phyloP scores from a whole-genome alignment of 2,888 invertebrate species.

The Nasonia oneida region DNA sequence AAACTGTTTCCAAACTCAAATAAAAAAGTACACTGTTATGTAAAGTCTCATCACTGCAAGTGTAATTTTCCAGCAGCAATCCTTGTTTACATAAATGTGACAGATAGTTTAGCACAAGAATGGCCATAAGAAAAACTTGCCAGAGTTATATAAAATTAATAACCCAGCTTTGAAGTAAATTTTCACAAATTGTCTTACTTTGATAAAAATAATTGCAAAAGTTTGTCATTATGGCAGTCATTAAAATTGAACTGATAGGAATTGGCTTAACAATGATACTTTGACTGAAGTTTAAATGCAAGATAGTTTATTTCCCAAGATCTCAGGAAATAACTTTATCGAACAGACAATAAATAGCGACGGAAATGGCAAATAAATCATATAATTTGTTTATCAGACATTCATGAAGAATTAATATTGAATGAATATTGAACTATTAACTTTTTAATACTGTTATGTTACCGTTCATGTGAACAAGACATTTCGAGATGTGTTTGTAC shows the following conservation, averaged over 20 bases:
- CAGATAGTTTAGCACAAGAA: slow-evolving; percentile 45
- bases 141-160: slow-evolving; percentile 47
- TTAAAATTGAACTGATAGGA: slow-evolving; percentile 7
- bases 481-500: not conserved
- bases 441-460: not conserved
- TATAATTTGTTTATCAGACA: too few relatives aligned
- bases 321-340: not conserved
- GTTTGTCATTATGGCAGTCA: slow-evolving; percentile 2
- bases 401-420: not conserved
- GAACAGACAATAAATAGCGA: too few relatives aligned
- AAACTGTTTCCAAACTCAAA: slow-evolving; percentile 2
- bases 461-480: not conserved
- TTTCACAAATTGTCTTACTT: slow-evolving; percentile 13
- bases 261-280: not conserved
- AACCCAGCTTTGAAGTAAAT: slow-evolving; percentile 16
- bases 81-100: slow-evolving; percentile 41
- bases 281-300: not conserved
- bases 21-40: slow-evolving; percentile 18
- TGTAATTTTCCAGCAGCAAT: slow-evolving; percentile 25
- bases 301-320: not conserved
- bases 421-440: not conserved
- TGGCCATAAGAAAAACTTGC: slow-evolving; percentile 17
- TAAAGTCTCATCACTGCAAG: slow-evolving; percentile 25
- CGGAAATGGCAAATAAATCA: too few relatives aligned
- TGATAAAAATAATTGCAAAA: slow-evolving; percentile 29